Conservation (phyloP, 2,797 vertebrate species). For the Salarias fasciatus region DNA sequence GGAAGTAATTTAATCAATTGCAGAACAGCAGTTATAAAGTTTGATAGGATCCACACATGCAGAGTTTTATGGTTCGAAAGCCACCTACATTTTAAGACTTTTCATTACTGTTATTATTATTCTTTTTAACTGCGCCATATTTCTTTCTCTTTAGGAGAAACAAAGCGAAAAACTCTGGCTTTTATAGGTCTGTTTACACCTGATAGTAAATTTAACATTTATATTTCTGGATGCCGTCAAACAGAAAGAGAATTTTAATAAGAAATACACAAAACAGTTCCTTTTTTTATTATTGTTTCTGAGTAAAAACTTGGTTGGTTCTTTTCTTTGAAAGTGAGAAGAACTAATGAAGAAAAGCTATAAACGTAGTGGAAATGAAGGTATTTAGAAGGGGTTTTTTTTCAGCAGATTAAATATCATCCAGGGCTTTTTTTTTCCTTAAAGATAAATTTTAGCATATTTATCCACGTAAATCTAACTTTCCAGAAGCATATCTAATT, state of each 20-base stretch:
- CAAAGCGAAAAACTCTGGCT: background rate
- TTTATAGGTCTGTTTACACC: slow-evolving; percentile 12
- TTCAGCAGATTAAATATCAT: too few species aligned
- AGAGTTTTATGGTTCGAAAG: slow-evolving; percentile 51
- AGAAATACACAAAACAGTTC: background rate
- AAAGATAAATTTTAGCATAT: too few species aligned
- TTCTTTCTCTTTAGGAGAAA: background rate
- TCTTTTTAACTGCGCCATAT: slow-evolving; percentile 22
- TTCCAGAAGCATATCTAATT: too few species aligned
- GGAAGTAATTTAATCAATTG: slow-evolving; percentile 65
- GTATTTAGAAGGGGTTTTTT: too few species aligned
- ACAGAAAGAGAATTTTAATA: background rate
- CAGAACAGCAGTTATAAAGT: slow-evolving; percentile 49
- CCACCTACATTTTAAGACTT: slow-evolving; percentile 43
- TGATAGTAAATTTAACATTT: slow-evolving; percentile 1
- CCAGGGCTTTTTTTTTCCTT: too few species aligned
- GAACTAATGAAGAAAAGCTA: background rate
- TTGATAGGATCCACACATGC: slow-evolving; percentile 53
- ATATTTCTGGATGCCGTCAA: background rate
- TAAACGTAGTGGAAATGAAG: too few species aligned
- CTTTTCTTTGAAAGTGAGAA: background rate
- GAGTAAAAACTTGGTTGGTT: background rate
- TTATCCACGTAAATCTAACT: too few species aligned
- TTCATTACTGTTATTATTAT: slow-evolving; percentile 34
- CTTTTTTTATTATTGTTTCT: background rate